Conservation (phyloP, 2,113 vertebrate genomes). For the Montifringilla adamsi region DNA sequence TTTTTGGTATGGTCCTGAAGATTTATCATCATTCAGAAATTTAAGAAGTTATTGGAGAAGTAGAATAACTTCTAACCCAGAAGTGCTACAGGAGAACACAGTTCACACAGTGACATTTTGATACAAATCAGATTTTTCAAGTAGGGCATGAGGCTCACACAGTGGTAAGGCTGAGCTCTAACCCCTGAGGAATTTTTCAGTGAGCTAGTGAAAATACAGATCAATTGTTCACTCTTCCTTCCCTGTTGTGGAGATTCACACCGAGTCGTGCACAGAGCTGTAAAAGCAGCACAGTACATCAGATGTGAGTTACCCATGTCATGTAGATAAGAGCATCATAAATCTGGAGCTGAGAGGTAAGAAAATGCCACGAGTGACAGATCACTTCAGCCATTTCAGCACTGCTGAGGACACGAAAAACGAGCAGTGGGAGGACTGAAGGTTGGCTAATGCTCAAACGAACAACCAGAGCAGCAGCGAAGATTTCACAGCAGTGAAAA, state of each 20-base stretch:
- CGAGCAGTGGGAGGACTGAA: not conserved
- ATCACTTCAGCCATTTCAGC: not conserved
- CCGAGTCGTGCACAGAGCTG: not conserved
- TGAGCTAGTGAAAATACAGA: slow-evolving; percentile 17
- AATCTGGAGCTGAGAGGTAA: not conserved
- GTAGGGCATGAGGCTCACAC: not conserved
- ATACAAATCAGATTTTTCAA: slow-evolving; percentile 32
- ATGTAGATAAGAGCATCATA: not conserved
- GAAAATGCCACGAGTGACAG: not conserved
- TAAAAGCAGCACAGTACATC: not conserved
- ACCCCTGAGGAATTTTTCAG: not conserved
- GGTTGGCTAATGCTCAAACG: not conserved
- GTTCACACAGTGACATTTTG: not conserved
- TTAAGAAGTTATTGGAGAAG: slow-evolving; percentile 26
- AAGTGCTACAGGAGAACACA: slow-evolving; percentile 10
- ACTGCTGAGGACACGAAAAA: not conserved
- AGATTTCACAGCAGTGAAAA: not conserved
- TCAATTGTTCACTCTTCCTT: not conserved
- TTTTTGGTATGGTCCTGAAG: not conserved
- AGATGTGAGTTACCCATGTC: not conserved
- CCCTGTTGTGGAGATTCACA: not conserved
- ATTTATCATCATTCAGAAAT: not conserved
- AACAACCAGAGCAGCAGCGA: not conserved
- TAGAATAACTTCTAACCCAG: slow-evolving; percentile 22
- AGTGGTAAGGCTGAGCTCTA: not conserved